Evolutionary conservation across 2,888 invertebrate genomes (phyloP), one percentile per base, ranked within the genome.

Genomic region (Pasiphila rectangulata): DNA sequence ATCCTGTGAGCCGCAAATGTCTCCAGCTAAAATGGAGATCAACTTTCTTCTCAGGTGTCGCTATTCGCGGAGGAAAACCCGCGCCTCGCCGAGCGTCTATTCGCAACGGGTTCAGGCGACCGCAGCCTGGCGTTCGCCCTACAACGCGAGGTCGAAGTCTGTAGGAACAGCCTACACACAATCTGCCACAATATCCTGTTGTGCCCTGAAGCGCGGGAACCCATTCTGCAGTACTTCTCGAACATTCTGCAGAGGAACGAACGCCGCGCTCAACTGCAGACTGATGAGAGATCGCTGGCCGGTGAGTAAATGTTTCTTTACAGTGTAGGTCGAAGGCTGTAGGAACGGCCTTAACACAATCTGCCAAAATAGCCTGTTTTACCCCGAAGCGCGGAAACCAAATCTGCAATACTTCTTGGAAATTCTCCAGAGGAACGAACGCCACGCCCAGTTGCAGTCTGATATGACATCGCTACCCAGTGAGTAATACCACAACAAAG

Each of bases 31-130:
- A 13, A 13, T 13, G 2, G 13, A 3, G 13, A 30, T 36, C 40
- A 24, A 21, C 13, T n/a, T 6, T 0, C 13, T 10, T 3, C 16
- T 25, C 67, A 88, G 87, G 80, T 86, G 66, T 98, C 98, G 0
- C 92, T 98, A 1, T 97, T 98, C 78, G 96, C 96, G 23, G 98
- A 98, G 72, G 98, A 98, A 76, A 95, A 96, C 75, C 95, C 95
- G 0, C 93, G 95, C 57, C 92, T 97, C n/a, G 96, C 95, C 0
- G 95, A 96, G 63, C 94, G 88, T 1, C 64, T 90, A 46, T 90
- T 84, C 81, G 83, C 88, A 21, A 91, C 90, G 1, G 92, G 91
- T 50, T 82, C 90, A 0, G 77, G 90, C 20, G 93, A 94, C 69
- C 92, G 92, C 54, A 91, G 92, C 50, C 85, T 94, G 40, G 93